phyloP scores from a whole-genome alignment of 2,113 vertebrate species.

The Centropus unirufus region DNA sequence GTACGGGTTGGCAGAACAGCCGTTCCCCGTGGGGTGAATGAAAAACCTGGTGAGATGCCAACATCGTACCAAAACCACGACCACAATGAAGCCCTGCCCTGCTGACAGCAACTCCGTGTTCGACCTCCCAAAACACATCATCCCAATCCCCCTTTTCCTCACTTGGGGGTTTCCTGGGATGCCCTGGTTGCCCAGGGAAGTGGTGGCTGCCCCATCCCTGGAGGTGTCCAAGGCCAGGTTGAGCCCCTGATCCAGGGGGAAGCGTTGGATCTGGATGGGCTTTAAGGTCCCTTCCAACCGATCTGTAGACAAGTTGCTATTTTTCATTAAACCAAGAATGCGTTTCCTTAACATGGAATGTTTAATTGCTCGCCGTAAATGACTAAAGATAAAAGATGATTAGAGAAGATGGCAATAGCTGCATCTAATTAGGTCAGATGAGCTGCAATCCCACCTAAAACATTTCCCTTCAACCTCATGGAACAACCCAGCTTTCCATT shows the following conservation, averaged over 20 bases:
- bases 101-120: fast-evolving
- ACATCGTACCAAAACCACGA: background rate
- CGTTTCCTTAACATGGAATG: background rate
- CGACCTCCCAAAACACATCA: background rate
- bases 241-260: too few relatives aligned
- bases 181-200: too few relatives aligned
- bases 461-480: background rate
- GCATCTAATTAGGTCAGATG: background rate
- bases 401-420: background rate
- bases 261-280: too few relatives aligned
- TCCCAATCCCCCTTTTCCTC: background rate
- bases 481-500: background rate
- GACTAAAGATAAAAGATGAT: background rate
- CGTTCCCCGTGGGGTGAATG: conserved; percentile 2
- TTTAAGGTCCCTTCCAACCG: too few relatives aligned
- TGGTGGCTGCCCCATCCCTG: too few relatives aligned
- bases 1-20: conserved; percentile 10
- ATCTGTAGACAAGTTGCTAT: background rate
- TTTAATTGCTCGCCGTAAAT: background rate
- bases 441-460: background rate
- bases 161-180: too few relatives aligned
- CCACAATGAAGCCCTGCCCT: background rate
- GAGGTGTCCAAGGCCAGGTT: too few relatives aligned
- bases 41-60: background rate
- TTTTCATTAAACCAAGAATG: background rate